These are phyloP conservation scores for Ophion obscuratus DNA, from an alignment of 2,888 invertebrate species.

Conservation along the genomic window DNA sequence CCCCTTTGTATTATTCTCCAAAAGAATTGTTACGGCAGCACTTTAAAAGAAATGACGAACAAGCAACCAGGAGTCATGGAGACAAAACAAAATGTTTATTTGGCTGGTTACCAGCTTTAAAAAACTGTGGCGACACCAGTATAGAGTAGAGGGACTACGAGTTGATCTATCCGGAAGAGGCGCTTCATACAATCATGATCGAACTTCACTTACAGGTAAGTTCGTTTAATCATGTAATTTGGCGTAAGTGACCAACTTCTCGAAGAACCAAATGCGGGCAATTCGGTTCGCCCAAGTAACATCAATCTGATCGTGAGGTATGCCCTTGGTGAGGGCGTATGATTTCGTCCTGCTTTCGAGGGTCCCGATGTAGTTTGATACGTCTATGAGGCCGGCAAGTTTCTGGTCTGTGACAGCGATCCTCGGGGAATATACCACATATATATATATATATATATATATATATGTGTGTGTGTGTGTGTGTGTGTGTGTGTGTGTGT, in stretches of 20 bases:
- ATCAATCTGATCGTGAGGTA: background rate
- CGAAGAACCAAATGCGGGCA: background rate
- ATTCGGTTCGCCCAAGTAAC: slow-evolving; percentile 13
- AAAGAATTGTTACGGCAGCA: slow-evolving; percentile 3
- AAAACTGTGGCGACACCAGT: too few relatives aligned
- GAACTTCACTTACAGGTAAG: too few relatives aligned
- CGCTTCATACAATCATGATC: too few relatives aligned
- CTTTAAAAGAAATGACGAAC: background rate
- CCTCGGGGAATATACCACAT: background rate
- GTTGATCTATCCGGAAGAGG: too few relatives aligned
- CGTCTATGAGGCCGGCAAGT: slow-evolving; percentile 1
- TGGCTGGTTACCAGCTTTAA: too few relatives aligned
- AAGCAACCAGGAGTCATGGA: too few relatives aligned
- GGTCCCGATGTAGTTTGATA: background rate
- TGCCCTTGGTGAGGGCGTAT: background rate
- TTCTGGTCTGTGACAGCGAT: background rate
- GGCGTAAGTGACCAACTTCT: background rate
- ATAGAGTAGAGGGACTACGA: too few relatives aligned
- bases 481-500: too few relatives aligned
- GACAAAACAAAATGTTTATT: too few relatives aligned
- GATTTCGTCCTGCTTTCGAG: background rate
- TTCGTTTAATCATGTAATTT: too few relatives aligned
- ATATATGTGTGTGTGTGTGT: too few relatives aligned
- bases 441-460: background rate
- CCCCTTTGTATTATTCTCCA: background rate